Evolutionary conservation across 1,140 invertebrate genomes (phyloP), one percentile per base, ranked within the genome.

Genomic region (Drosophila littoralis): DNA sequence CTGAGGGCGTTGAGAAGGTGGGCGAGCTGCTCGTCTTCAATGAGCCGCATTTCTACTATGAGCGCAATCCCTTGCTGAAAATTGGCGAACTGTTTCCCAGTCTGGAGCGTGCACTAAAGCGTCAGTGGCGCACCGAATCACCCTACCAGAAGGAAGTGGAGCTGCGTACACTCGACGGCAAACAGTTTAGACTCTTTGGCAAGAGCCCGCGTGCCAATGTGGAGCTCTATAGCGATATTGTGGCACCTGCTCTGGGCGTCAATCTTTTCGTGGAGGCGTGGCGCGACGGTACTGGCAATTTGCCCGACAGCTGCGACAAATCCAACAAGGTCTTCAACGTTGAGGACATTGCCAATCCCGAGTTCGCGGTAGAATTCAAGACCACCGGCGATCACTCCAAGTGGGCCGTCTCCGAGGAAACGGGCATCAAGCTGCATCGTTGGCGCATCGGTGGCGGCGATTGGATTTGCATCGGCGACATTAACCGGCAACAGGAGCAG

Each of bases 381-480:
- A 96, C 95, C 1, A 94, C 95, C 22, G 93, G 94, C 46, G 98
- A 99, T 93, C 98, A 99, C 93, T 97, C 97, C 0, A 99, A 99
- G 93, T 98, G 97, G 97, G 96, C 96, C 0, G 95, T 98, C 3
- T 94, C 96, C 0, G 75, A 91, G 12, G 88, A 77, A 9, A 66
- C 67, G 3, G 90, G 90, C 59, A 54, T 91, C 7, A 75, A 89
- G 13, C 38, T 91, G 13, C 90, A 91, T 38, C 86, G 82, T 6
- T 91, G 86, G 86, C 92, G 92, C 3, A 93, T 93, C 1, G 92
- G 93, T 69, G 92, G 92, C 7, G 91, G 93, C 40, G 93, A 94
- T 48, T 98, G 96, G 96, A 94, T 96, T 64, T 99, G 98, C 91
- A 95, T 99, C 12, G 97, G 97, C 10, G 98, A 98, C 91, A 98